Evolutionary conservation across 2,888 invertebrate genomes (phyloP), one percentile per base, ranked within the genome.

Genomic region (Agrilus cyanescens): DNA sequence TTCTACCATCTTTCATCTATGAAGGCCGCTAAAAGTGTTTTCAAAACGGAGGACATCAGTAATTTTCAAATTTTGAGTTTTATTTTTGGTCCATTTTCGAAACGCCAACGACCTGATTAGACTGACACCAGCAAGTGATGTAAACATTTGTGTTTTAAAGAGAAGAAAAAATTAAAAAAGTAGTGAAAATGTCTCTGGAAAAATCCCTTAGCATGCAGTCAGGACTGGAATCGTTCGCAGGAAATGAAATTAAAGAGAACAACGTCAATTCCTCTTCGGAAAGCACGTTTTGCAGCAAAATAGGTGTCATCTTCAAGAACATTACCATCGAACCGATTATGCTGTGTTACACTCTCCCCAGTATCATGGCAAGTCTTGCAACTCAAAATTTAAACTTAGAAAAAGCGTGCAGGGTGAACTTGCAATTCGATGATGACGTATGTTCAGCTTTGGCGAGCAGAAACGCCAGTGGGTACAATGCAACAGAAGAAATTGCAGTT

Each of bases 361-460:
- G 68, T 45, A 68, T 72, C 3, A 57, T 74, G 31, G 77, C 83
- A 2, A 74, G 77, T 16, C 58, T 87, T 49, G 84, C 85, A 13
- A 84, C 83, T 37, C 85, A 85, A 62, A 87, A 87, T 65, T 69
- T 87, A 41, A 84, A 83, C 60, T 68, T 87, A 58, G 86, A 86
- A 63, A 87, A 87, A 65, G 85, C 86, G 0, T 87, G 87, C 59
- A 69, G 85, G 47, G 85, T 86, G 2, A 87, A 87, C 62, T 70
- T 86, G 53, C 69, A 67, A 8, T 82, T 79, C 53, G 72, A 78
- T 1, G 74, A 77, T 44, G 73, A 75, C 44, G 72, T 85, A 4
- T 87, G 87, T 60, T 78, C 80, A 53, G 84, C 86, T 0, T 62
- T 87, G 30, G 75, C 82, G 0, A 69, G 72, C 35, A 71, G 85